Conservation (phyloP, 2,888 invertebrate species). For the Lacanobia oleracea region DNA sequence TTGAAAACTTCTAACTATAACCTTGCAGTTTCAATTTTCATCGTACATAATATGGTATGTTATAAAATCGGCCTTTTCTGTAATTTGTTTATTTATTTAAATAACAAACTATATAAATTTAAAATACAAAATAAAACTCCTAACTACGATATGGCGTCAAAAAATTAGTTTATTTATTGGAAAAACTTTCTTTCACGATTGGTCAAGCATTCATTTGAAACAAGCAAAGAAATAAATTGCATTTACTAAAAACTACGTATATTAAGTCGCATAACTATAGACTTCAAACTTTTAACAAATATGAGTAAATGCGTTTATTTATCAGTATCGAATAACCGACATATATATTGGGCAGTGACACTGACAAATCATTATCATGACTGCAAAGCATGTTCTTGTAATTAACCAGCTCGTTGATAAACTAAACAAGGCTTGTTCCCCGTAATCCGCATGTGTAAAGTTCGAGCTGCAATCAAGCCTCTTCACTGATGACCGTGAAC, state of each 20-base stretch:
- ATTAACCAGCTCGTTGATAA: constrained; percentile 29
- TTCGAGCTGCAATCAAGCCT: constrained; percentile 80
- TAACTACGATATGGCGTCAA: too few species aligned
- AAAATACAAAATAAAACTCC: too few species aligned
- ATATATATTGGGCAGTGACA: neutral
- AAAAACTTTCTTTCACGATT: neutral
- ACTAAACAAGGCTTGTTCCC: constrained; percentile 39
- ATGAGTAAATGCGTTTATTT: neutral
- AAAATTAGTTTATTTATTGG: too few species aligned
- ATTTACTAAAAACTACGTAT: neutral
- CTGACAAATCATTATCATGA: neutral
- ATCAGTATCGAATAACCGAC: neutral
- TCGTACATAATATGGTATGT: too few species aligned
- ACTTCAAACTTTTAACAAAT: neutral
- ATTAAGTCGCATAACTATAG: neutral
- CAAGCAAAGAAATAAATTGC: too few species aligned
- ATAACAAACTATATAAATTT: too few species aligned
- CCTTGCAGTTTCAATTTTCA: neutral
- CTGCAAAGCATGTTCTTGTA: constrained; percentile 11
- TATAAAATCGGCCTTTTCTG: neutral
- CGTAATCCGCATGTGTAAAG: constrained; percentile 66
- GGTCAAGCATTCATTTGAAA: neutral
- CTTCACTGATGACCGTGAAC: constrained; percentile 82
- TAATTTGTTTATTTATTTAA: too few species aligned
- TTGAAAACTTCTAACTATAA: constrained; percentile 5